Percentiles rank a stretch among this genome's conserved stretches.
Evolutionary conservation across 2,888 invertebrate genomes (phyloP).

Genomic region (Limulus polyphemus): DNA sequence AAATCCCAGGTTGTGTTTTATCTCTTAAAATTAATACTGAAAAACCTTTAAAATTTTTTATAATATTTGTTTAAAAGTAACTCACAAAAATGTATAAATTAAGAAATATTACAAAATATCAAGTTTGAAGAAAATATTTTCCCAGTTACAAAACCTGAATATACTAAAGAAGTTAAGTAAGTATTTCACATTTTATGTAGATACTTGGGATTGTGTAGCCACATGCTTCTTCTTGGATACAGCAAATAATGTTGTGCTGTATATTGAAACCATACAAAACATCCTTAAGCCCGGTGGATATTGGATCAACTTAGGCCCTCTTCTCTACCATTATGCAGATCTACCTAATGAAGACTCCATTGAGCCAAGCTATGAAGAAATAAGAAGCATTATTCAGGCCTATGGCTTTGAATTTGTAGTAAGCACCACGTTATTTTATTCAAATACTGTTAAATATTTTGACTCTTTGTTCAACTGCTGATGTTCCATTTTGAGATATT

Average conservation of each 20-base stretch:
- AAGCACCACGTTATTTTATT: slow-evolving; percentile 16
- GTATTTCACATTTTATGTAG: slow-evolving; percentile 30
- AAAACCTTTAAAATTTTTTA: no score
- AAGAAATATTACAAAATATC: no score
- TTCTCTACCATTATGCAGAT: slow-evolving; percentile 77
- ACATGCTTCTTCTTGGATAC: slow-evolving; percentile 99
- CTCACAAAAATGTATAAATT: no score
- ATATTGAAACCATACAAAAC: slow-evolving; percentile 79
- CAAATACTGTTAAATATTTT: no score
- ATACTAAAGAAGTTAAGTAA: no score
- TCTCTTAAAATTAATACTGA: no score
- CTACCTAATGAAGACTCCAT: slow-evolving; percentile 74
- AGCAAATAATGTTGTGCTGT: slow-evolving; percentile 87
- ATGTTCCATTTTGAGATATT: no score
- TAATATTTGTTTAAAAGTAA: no score
- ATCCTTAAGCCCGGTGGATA: slow-evolving; percentile 66
- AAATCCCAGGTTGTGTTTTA: no score
- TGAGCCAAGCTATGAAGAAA: slow-evolving; percentile 79
- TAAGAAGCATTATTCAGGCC: slow-evolving; percentile 60
- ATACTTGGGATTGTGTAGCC: slow-evolving; percentile 80
- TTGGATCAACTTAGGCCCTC: slow-evolving; percentile 51
- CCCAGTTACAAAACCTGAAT: no score
- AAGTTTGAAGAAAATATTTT: no score
- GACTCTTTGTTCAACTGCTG: no score
- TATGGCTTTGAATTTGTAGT: slow-evolving; percentile 52